Percentiles rank a stretch among this genome's conserved stretches.
Evolutionary conservation across 2,797 vertebrate genomes (phyloP).

Genomic region (Psittacula echo): DNA sequence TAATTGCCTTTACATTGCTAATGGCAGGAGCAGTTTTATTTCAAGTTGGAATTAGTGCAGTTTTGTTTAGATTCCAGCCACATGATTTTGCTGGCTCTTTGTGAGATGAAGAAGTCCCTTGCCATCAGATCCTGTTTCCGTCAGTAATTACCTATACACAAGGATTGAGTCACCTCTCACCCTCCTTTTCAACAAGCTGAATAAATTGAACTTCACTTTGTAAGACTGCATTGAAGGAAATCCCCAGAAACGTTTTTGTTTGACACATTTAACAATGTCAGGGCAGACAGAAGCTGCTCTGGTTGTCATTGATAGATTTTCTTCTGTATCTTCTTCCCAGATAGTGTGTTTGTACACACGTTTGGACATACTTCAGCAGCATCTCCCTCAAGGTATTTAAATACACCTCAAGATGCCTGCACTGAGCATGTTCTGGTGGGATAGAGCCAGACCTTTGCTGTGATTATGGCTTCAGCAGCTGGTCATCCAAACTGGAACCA

Average conservation of each 20-base stretch:
- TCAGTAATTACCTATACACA: neutral
- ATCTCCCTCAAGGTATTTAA: neutral
- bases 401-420: neutral
- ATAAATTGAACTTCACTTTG: neutral
- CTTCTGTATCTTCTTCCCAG: neutral
- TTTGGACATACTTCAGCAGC: neutral
- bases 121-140: neutral
- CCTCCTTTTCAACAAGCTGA: neutral
- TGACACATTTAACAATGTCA: neutral
- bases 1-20: neutral
- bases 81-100: neutral
- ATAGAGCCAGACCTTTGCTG: neutral
- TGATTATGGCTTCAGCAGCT: neutral
- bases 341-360: neutral
- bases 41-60: neutral
- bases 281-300: neutral
- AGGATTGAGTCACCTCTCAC: neutral
- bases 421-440: neutral
- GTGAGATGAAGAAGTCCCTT: neutral
- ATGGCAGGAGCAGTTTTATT: neutral
- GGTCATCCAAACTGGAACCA: neutral
- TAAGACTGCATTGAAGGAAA: neutral
- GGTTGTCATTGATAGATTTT: neutral
- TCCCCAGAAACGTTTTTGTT: neutral
- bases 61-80: neutral